These are phyloP conservation scores for Idaea straminata DNA, from an alignment of 2,888 invertebrate genomes.

Conservation along the genomic window DNA sequence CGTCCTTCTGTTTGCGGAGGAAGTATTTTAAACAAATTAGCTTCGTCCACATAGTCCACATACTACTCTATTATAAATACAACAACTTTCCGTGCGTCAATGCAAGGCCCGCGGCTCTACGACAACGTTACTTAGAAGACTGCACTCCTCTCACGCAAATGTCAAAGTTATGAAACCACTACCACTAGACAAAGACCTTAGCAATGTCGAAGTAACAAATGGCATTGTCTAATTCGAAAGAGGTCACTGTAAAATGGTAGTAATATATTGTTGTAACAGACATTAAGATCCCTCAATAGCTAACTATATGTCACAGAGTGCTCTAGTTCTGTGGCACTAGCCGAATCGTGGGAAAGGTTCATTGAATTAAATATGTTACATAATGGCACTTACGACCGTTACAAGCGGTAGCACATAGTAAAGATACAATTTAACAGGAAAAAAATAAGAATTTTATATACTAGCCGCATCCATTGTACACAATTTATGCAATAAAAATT, in stretches of 20 bases:
- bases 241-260: conserved; percentile 45
- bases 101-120: conserved; percentile 44
- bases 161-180: conserved; percentile 58
- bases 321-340: conserved; percentile 60
- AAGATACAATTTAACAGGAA: background rate
- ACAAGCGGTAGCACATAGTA: background rate
- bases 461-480: too few relatives aligned
- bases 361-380: conserved; percentile 14
- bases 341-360: conserved; percentile 66
- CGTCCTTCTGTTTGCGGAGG: background rate
- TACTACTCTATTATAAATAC: conserved; percentile 10
- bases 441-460: background rate
- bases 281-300: conserved; percentile 52
- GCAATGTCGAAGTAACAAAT: conserved; percentile 25
- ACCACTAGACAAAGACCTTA: conserved; percentile 44
- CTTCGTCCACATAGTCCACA: conserved; percentile 11
- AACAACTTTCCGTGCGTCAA: conserved; percentile 11
- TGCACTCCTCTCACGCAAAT: conserved; percentile 57
- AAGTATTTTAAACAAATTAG: conserved; percentile 13
- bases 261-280: conserved; percentile 48
- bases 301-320: conserved; percentile 63
- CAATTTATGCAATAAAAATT: too few relatives aligned
- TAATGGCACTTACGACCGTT: conserved; percentile 1
- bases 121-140: conserved; percentile 42
- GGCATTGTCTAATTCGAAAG: conserved; percentile 26